These are phyloP conservation scores for Verasper variegatus DNA, from an alignment of 2,113 vertebrate genomes.

Conservation along the genomic window DNA sequence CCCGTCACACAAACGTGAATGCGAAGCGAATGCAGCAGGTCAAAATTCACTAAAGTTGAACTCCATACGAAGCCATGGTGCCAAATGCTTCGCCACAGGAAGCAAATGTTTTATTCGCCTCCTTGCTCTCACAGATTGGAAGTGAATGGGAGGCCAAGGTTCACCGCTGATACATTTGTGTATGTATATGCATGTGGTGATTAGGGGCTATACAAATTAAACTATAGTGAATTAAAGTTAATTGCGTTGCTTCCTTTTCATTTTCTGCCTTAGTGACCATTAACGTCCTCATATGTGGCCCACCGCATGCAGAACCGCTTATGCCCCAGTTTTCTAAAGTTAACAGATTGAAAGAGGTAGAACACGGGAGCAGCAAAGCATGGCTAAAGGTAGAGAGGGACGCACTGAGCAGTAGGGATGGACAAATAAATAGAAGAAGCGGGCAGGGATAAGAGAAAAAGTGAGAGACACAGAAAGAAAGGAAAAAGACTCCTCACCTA, in stretches of 20 bases:
- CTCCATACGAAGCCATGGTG: too few relatives aligned
- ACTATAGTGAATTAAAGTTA: background rate
- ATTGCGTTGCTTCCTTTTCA: constrained; percentile 22
- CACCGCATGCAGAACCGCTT: constrained; percentile 52
- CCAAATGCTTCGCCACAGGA: too few relatives aligned
- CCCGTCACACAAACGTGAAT: too few relatives aligned
- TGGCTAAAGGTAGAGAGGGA: constrained; percentile 69
- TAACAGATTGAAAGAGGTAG: constrained; percentile 67
- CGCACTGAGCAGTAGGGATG: constrained; percentile 51
- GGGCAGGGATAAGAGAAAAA: constrained; percentile 18
- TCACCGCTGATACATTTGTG: too few relatives aligned
- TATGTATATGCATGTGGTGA: too few relatives aligned
- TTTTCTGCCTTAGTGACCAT: constrained; percentile 37
- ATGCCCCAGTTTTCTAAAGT: constrained; percentile 75
- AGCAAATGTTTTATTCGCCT: too few relatives aligned
- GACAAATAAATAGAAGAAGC: constrained; percentile 61
- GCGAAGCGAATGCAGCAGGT: too few relatives aligned
- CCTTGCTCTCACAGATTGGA: too few relatives aligned
- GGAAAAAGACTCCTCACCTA: constrained; percentile 52
- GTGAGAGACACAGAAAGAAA: constrained; percentile 9
- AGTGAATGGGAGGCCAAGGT: too few relatives aligned
- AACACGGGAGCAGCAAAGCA: constrained; percentile 75
- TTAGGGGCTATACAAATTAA: background rate
- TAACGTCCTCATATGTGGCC: constrained; percentile 33
- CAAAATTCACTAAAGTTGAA: too few relatives aligned